phyloP scores from a whole-genome alignment of 2,888 invertebrate species.

The Drosophila percnosoma region DNA sequence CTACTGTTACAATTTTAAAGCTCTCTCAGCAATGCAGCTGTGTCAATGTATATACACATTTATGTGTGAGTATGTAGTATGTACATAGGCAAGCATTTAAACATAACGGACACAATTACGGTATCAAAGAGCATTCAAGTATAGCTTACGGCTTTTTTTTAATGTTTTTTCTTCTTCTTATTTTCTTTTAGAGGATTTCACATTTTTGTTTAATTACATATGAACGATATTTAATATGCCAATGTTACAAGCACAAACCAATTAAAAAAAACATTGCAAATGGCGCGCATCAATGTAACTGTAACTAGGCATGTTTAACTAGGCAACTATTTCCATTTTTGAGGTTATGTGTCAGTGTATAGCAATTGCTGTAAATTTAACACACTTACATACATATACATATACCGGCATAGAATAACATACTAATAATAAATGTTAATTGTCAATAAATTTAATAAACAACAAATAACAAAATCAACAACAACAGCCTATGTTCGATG shows the following conservation, averaged over 20 bases:
- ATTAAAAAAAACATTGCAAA: constrained; percentile 20
- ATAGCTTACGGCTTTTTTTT: constrained; percentile 65
- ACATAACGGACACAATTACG: constrained; percentile 79
- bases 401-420: constrained; percentile 38
- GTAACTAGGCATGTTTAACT: constrained; percentile 49
- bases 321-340: constrained; percentile 40
- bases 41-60: constrained; percentile 47
- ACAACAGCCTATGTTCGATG: constrained; percentile 20
- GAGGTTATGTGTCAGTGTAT: constrained; percentile 57
- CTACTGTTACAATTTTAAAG: constrained; percentile 76
- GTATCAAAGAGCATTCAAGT: constrained; percentile 64
- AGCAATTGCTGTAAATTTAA: constrained; percentile 45
- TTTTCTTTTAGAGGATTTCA: constrained; percentile 52
- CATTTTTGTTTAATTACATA: constrained; percentile 58
- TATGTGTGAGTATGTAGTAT: constrained; percentile 28
- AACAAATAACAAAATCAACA: constrained; percentile 32
- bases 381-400: background rate
- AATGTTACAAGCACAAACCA: constrained; percentile 3
- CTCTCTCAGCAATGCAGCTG: constrained; percentile 68
- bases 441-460: constrained; percentile 70
- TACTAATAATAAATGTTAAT: constrained; percentile 53
- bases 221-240: constrained; percentile 16
- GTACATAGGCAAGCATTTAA: constrained; percentile 67
- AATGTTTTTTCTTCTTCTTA: constrained; percentile 36
- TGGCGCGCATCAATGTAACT: constrained; percentile 61